These are phyloP conservation scores for Ovibos moschatus DNA, from an alignment of 2,113 vertebrate genomes.

Conservation along the genomic window DNA sequence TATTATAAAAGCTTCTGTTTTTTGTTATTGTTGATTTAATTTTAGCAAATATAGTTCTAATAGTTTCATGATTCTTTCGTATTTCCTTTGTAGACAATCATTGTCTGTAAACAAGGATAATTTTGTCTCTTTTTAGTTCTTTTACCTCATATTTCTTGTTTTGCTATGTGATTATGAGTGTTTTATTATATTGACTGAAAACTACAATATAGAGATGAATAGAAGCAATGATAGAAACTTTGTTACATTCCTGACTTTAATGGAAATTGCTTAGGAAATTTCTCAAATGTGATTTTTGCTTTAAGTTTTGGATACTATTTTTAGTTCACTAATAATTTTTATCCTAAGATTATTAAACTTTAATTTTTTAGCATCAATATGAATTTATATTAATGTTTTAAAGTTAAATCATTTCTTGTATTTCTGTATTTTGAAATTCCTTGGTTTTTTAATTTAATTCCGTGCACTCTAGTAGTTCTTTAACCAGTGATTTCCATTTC, in stretches of 20 bases:
- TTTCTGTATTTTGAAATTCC: neutral
- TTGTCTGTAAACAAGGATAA: neutral
- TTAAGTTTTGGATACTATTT: neutral
- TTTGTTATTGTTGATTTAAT: neutral
- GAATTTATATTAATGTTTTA: neutral
- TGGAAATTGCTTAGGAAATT: conserved; percentile 8
- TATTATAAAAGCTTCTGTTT: neutral
- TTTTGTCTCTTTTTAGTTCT: neutral
- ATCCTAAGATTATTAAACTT: neutral
- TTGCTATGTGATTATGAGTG: neutral
- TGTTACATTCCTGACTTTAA: neutral
- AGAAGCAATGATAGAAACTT: neutral
- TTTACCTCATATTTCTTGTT: neutral
- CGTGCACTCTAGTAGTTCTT: neutral
- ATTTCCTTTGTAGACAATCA: neutral
- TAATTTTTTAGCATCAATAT: neutral
- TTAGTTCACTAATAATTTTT: neutral
- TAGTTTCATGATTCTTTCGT: neutral
- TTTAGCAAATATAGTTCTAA: neutral
- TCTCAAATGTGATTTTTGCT: neutral
- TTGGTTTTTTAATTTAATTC: neutral
- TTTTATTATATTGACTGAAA: neutral
- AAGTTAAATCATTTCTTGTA: neutral
- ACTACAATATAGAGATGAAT: neutral
- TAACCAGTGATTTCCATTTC: neutral